Base-by-base conservation (phyloP, 2,113 vertebrate species). In the Oryzias woworae region DNA sequence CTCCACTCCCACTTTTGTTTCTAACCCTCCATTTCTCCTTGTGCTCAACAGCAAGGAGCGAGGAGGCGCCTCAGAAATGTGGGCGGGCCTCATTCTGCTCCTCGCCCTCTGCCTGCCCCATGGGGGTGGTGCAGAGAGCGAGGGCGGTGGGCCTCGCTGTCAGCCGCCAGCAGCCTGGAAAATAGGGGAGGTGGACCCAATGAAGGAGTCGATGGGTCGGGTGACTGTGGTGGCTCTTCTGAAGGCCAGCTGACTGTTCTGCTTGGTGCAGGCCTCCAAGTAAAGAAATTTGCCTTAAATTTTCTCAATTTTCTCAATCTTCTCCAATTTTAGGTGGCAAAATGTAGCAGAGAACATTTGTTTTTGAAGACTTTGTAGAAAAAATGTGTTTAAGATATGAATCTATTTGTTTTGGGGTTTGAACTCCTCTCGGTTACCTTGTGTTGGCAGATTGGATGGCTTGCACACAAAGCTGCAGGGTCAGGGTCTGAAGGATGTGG, bases 191-290 rank as follows among this genome's bases (percentile, higher is more conserved):
- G 75, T 84, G 67, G 84, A 92, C 44, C 96, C 96, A 0, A 97
- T 98, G 96, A 88, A 89, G 71, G 87, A 72, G 23, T 80, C 93
- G 0, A 75, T 73, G 53, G 95, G 95, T 0, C 78, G 4, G 0
- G 95, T 99, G 82, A 94, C 92, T 0, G 95, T 98, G 63, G 94
- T 99, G 50, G 95, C 94, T 5, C 94, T 96, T 15, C 89, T 98
- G 2, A 92, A 96, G 72, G 96, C 96, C 46, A 98, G 94, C 91
- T 99, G 97, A 97, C 85, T 87, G 14, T 85, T 95, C 84, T 99
- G 97, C 54, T 72, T 95, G 85, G 81, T 85, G 91, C 97, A 99
- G 95, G 96, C 96, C 2, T 92, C 94, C 82, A 93, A 92, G 97
- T 99, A 78, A 69, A 26, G 0, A 17, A 15, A 48, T 41, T 4